A percentile compares a stretch with the other conserved stretches of the same genome.
Conservation (phyloP, 2,113 vertebrate genomes). For the Excalfactoria chinensis region DNA sequence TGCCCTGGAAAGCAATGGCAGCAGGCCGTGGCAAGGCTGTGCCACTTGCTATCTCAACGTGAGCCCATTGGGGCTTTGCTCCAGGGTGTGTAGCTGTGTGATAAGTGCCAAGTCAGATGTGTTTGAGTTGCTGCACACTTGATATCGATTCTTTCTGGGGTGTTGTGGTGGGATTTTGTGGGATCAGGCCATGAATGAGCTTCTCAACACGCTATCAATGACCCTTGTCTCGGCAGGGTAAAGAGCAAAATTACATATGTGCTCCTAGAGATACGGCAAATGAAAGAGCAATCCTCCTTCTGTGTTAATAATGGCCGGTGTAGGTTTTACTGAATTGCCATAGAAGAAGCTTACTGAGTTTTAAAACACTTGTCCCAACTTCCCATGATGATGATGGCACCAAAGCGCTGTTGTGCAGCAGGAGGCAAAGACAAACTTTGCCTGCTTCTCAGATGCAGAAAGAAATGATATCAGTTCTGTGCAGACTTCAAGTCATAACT, state of each 20-base stretch:
- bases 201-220: not conserved
- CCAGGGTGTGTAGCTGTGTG: not conserved
- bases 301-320: not conserved
- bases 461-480: slow-evolving; percentile 32
- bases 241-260: not conserved
- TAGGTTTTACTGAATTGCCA: not conserved
- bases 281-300: not conserved
- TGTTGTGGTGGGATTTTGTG: not conserved
- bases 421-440: slow-evolving; percentile 71
- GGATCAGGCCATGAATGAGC: not conserved
- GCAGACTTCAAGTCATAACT: not conserved
- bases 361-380: not conserved
- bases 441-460: slow-evolving; percentile 33
- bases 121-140: not conserved
- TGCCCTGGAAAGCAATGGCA: not conserved
- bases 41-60: slow-evolving; percentile 22
- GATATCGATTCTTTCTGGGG: not conserved
- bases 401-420: slow-evolving; percentile 38
- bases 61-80: not conserved
- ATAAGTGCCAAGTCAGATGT: not conserved
- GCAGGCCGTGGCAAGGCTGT: slow-evolving; percentile 21
- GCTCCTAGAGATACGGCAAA: not conserved
- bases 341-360: not conserved
- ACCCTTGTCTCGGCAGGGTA: not conserved
- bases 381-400: not conserved